Conservation (phyloP, 1,140 invertebrate species). For the Agrypnia vestita region DNA sequence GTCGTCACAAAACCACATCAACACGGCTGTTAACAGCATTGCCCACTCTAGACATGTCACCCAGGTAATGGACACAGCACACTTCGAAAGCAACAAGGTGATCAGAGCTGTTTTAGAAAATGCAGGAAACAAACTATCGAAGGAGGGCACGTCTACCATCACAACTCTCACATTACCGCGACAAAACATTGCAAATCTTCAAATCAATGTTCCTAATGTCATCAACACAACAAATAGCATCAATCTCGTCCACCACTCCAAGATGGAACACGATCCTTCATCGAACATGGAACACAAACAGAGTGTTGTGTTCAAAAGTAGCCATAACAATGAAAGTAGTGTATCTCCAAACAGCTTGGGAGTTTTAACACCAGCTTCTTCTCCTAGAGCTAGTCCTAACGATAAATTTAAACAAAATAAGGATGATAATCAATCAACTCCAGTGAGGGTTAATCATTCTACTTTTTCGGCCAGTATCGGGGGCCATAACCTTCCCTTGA, state of each 20-base stretch:
- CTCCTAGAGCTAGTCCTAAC: slow-evolving; percentile 43
- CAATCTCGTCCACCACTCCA: slow-evolving; percentile 27
- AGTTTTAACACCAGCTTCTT: slow-evolving; percentile 55
- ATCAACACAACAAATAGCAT: slow-evolving; percentile 24
- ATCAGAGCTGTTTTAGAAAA: slow-evolving; percentile 62
- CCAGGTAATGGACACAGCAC: slow-evolving; percentile 40
- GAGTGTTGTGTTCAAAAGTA: slow-evolving; percentile 37
- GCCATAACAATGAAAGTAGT: slow-evolving; percentile 20
- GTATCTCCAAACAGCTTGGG: slow-evolving; percentile 37
- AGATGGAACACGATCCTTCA: slow-evolving; percentile 35
- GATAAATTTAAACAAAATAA: slow-evolving; percentile 20
- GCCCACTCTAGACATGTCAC: slow-evolving; percentile 19
- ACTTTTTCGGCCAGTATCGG: slow-evolving; percentile 22
- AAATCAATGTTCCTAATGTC: slow-evolving; percentile 63
- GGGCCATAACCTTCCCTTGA: slow-evolving; percentile 59
- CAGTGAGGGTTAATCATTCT: slow-evolving; percentile 12
- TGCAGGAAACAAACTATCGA: slow-evolving; percentile 60
- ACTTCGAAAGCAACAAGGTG: slow-evolving; percentile 65
- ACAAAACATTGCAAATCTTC: slow-evolving; percentile 65
- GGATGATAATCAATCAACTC: slow-evolving; percentile 30
- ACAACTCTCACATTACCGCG: slow-evolving; percentile 66
- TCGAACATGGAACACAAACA: slow-evolving; percentile 38
- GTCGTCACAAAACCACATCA: slow-evolving; percentile 49
- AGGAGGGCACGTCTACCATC: slow-evolving; percentile 63
- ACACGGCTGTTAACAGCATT: background rate